These are phyloP conservation scores for Colistium nudipinnis DNA, from an alignment of 2,113 vertebrate species.

Conservation along the genomic window DNA sequence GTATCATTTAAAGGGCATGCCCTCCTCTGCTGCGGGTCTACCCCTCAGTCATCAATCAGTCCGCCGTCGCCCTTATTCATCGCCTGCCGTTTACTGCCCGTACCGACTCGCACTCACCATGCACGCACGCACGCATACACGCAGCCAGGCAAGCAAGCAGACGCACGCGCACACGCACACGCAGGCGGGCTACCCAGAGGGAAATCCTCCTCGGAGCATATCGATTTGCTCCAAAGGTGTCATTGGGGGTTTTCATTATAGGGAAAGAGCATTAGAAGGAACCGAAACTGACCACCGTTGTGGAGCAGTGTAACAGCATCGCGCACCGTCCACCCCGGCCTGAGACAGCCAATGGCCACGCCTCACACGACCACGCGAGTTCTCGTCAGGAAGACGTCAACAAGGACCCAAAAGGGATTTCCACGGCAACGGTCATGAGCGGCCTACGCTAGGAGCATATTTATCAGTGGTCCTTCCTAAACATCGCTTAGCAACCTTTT, in stretches of 20 bases:
- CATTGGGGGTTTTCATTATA: conserved; percentile 7
- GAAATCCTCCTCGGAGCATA: neutral
- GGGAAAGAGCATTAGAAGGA: neutral
- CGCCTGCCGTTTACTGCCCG: conserved; percentile 7
- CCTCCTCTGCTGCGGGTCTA: conserved; percentile 4
- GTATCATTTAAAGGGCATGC: conserved; percentile 9
- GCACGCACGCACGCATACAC: neutral
- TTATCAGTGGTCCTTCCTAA: too few species aligned
- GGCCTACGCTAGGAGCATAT: too few species aligned
- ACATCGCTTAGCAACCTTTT: too few species aligned
- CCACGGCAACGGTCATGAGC: too few species aligned
- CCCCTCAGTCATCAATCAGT: neutral
- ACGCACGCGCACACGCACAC: neutral
- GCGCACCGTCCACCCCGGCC: neutral
- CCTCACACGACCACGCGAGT: too few species aligned
- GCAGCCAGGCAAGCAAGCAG: too few species aligned
- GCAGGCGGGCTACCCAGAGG: conserved; percentile 8
- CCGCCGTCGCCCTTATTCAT: conserved; percentile 6
- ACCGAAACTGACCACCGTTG: neutral
- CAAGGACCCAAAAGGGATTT: too few species aligned
- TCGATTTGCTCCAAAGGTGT: conserved; percentile 31
- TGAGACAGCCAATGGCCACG: too few species aligned
- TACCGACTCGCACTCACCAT: neutral
- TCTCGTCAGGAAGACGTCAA: too few species aligned
- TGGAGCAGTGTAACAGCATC: neutral